Evolutionary conservation across 1,140 invertebrate genomes (phyloP), one percentile per base, ranked within the genome.

Genomic region (Caenorhabditis remanei): DNA sequence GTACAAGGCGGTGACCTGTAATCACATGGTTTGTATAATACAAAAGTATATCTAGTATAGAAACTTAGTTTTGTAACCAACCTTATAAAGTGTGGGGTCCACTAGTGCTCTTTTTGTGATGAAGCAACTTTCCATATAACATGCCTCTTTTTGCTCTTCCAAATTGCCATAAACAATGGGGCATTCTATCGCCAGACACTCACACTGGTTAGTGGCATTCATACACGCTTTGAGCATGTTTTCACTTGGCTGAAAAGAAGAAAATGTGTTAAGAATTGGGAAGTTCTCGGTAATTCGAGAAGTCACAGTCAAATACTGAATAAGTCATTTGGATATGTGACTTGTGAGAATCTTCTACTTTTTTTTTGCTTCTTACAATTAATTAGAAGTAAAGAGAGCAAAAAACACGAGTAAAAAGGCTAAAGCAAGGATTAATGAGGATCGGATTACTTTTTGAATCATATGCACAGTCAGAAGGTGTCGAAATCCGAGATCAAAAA

Each of bases 1-100:
- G 93, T 98, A 98, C 21, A 97, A 94, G 3, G 96, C 93, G 2
- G 94, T 94, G 87, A 95, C 92, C 21, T 93, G 92, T 85, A 94
- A 83, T 21, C n/a, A 75, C 32, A 32, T 32, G 32, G 32, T 32
- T 32, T 32, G 32, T 32, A 32, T 32, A 1, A 32, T 32, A 32
- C 32, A 41, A 48, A 58, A 8, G 4, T 24, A 0, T 53, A 8
- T 11, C 2, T 11, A 53, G 5, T 53, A 14, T 53, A 11, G 50
- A 53, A 53, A 3, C 8, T 2, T 4, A 65, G 7, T 43, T 85
- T 58, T 13, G 55, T 40, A 0, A 71, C n/a, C 8, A 41, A 87
- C 85, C 55, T 87, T 75, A 21, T 63, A 92, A 16, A 94, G 46
- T 71, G 79, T 46, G 56, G 24, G 24, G 53, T 91, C 90, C 1